Conservation (phyloP, 2,797 vertebrate species). For the Bovichtus variegatus region DNA sequence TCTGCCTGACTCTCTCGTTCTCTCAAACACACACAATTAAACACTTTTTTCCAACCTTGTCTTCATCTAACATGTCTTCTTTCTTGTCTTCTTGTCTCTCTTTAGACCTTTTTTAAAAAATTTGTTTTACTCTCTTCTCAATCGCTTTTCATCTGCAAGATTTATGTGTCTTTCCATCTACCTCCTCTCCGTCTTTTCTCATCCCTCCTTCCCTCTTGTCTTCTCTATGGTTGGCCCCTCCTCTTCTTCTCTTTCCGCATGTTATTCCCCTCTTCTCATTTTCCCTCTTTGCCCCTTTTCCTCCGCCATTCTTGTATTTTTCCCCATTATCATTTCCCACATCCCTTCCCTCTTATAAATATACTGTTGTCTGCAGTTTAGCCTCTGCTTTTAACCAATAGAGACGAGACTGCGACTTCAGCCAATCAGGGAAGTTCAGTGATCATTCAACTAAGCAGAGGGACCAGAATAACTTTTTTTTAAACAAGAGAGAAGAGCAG, state of each 20-base stretch:
- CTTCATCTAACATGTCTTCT: conserved; percentile 4
- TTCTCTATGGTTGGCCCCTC: fast-evolving
- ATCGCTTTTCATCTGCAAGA: neutral
- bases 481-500: conserved; percentile 2
- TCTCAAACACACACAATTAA: neutral
- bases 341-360: neutral
- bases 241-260: neutral
- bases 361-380: neutral
- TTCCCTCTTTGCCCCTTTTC: neutral
- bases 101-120: neutral
- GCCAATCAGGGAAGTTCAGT: neutral
- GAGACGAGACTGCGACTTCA: neutral
- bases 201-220: neutral
- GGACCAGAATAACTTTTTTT: conserved; percentile 20
- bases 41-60: neutral
- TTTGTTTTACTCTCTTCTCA: neutral
- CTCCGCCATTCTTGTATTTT: neutral
- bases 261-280: neutral
- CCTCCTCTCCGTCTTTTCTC: neutral
- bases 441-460: conserved; percentile 4
- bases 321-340: neutral
- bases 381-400: conserved; percentile 24
- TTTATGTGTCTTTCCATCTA: neutral
- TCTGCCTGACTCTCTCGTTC: conserved; percentile 32
- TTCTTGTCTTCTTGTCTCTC: neutral